Evolutionary conservation across 2,888 invertebrate genomes (phyloP), one percentile per base, ranked within the genome.

Genomic region (Torymus aiolomorphi): DNA sequence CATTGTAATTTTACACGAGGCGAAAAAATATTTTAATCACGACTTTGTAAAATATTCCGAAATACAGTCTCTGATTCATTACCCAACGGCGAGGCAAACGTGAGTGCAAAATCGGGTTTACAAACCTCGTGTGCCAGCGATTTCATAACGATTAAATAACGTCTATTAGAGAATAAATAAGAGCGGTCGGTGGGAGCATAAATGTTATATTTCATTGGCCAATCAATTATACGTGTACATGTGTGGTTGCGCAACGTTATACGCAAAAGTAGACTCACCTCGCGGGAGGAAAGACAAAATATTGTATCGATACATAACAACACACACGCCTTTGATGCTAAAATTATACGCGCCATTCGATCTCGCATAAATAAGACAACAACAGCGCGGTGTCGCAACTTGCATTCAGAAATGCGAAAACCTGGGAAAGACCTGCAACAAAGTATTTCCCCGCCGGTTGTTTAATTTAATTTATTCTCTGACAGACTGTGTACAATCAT

Each of bases 101-200:
- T 42, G 42, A 42, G 42, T 42, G 42, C 42, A 42, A 42, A 42
- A 42, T 5, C 8, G 42, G 42, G 4, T 42, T 42, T 42, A 42
- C 4, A 42, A 42, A 42, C 42, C 42, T 42, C 42, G 42, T 42
- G 42, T 1, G 42, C 42, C 42, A 5, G 42, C 14, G 59, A 54
- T 73, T 73, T 73, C 73, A 52, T 63, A 73, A 73, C 63, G 59
- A 75, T 67, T 75, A 49, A 66, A 51, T 66, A 75, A 67, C 52
- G 51, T 42, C 51, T 24, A 66, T 67, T 67, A 67, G 67, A 61
- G 42, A 66, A 52, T 52, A 24, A 61, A 67, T 51, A 67, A 61
- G 67, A 61, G 72, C 24, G 12, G 11, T 13, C 18, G 13, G 20
- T 59, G 11, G 20, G 20, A 16, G 31, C 56, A 56, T 42, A 74